A percentile compares a stretch with the other conserved stretches of the same genome.
Conservation (phyloP, 2,113 vertebrate species). For the Promerops cafer region DNA sequence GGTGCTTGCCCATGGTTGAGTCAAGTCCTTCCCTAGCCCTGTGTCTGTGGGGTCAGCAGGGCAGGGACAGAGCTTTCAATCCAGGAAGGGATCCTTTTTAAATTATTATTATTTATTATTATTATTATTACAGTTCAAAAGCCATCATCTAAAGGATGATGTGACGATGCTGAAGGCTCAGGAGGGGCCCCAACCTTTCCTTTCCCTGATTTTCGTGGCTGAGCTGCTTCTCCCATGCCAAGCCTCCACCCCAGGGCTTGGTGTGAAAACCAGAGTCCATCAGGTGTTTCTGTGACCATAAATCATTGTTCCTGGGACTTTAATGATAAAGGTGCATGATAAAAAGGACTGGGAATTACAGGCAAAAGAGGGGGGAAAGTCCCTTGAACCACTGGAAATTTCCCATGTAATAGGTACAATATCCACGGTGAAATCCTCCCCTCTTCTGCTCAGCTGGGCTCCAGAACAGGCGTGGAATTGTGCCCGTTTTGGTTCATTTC, state of each 20-base stretch:
- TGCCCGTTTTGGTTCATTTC: not conserved
- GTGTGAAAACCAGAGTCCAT: not conserved
- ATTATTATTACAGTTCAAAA: not conserved
- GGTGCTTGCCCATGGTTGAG: not conserved
- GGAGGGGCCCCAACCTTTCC: not conserved
- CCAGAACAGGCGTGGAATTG: not conserved
- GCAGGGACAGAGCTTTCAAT: not conserved
- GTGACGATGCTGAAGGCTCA: not conserved
- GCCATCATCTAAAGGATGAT: not conserved
- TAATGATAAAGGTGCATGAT: not conserved
- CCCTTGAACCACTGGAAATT: not conserved
- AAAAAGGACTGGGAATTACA: not conserved
- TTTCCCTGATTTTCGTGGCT: not conserved
- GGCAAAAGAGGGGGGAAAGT: accelerated
- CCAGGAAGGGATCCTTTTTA: not conserved
- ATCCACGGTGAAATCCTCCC: not conserved
- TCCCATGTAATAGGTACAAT: accelerated
- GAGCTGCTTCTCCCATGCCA: not conserved
- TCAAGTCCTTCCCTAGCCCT: too few species aligned
- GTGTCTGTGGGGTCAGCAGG: not conserved
- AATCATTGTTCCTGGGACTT: not conserved
- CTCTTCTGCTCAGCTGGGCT: not conserved
- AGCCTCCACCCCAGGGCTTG: not conserved
- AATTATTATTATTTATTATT: not conserved
- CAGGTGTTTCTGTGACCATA: not conserved